Percentiles rank a stretch among this genome's conserved stretches.
These are phyloP conservation scores for Zaprionus camerounensis DNA, from an alignment of 1,140 invertebrate species.

Conservation along the genomic window DNA sequence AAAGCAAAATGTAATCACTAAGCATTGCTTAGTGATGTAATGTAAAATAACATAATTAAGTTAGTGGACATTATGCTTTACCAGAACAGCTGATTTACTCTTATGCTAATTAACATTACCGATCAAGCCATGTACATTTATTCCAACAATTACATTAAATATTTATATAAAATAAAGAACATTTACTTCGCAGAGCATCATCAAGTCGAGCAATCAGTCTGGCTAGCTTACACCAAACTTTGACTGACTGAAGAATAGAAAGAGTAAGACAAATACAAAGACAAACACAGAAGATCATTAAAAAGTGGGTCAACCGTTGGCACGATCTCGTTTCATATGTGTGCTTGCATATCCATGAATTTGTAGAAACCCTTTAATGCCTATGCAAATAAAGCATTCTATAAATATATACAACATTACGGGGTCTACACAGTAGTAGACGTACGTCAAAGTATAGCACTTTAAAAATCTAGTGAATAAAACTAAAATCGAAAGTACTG, in stretches of 20 bases:
- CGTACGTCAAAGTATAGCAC: conserved; percentile 2
- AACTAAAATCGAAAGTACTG: background rate
- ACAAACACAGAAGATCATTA: conserved; percentile 14
- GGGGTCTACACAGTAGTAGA: background rate
- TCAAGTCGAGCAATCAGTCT: conserved; percentile 32
- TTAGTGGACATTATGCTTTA: no score
- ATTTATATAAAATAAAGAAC: background rate
- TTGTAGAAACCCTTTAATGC: conserved; percentile 32
- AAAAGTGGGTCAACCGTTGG: conserved; percentile 62
- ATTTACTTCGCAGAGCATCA: background rate
- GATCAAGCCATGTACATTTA: no score
- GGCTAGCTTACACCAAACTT: conserved; percentile 50
- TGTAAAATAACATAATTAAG: no score
- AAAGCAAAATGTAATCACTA: no score
- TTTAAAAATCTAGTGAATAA: background rate
- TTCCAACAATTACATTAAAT: no score
- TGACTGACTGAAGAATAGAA: conserved; percentile 31
- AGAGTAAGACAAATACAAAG: conserved; percentile 6
- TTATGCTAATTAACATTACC: no score
- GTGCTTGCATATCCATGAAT: background rate
- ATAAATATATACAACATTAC: conserved; percentile 10
- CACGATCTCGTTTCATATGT: conserved; percentile 12
- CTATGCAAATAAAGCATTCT: conserved; percentile 31
- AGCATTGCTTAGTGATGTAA: no score
- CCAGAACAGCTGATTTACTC: no score